A percentile compares a stretch with the other conserved stretches of the same genome.
phyloP scores from a whole-genome alignment of 2,113 vertebrate genomes.

The Vanacampus margaritifer region DNA sequence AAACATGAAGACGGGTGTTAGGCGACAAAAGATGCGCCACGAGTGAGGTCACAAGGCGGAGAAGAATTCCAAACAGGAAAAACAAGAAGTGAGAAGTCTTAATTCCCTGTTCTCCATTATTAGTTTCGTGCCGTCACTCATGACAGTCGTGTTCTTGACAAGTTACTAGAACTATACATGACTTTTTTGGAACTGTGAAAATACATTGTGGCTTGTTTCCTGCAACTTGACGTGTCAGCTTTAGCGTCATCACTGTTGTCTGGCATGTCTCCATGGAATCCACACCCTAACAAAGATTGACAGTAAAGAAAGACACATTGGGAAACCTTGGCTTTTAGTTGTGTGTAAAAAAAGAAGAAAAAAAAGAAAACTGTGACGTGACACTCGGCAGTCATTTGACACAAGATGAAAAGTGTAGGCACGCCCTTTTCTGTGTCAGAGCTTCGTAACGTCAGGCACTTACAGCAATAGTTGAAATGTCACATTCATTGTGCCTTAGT shows the following conservation, averaged over 20 bases:
- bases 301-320: neutral
- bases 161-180: neutral
- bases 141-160: neutral
- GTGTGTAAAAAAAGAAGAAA: neutral
- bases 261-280: slow-evolving; percentile 26
- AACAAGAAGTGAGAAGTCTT: neutral
- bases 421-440: neutral
- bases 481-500: neutral
- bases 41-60: neutral
- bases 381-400: neutral
- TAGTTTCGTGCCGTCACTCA: neutral
- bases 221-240: too few relatives aligned
- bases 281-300: slow-evolving; percentile 8
- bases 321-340: neutral
- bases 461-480: neutral
- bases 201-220: neutral
- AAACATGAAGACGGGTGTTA: neutral
- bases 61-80: slow-evolving; percentile 9
- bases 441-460: neutral
- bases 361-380: neutral
- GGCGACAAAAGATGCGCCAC: slow-evolving; percentile 18
- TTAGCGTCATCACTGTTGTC: too few relatives aligned
- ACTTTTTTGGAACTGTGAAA: neutral
- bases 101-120: neutral
- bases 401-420: neutral